phyloP scores from a whole-genome alignment of 2,888 invertebrate species.

The Megastigmus dorsalis region DNA sequence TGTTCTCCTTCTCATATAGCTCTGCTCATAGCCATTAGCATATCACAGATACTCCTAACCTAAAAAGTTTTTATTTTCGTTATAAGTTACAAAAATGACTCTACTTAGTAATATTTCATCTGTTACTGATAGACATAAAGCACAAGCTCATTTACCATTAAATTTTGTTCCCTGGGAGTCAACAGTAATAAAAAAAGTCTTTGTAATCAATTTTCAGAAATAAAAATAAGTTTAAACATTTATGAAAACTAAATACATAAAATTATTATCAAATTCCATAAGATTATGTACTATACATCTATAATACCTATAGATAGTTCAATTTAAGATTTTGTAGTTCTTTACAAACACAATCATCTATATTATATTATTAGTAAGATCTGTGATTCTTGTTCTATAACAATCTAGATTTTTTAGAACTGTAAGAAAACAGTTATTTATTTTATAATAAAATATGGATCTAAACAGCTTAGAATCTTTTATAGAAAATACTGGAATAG shows the following conservation, averaged over 20 bases:
- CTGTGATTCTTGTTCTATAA: too few relatives aligned
- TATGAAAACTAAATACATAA: not conserved
- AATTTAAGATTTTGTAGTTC: conserved; percentile 4
- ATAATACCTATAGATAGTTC: not conserved
- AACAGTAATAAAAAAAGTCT: conserved; percentile 32
- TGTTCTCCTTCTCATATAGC: too few relatives aligned
- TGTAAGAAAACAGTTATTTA: not conserved
- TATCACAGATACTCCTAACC: conserved; percentile 15
- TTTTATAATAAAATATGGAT: conserved; percentile 33
- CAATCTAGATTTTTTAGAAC: too few relatives aligned
- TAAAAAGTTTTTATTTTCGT: conserved; percentile 3
- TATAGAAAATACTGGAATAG: conserved; percentile 29
- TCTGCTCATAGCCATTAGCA: too few relatives aligned
- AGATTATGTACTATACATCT: conserved; percentile 21
- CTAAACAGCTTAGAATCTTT: not conserved
- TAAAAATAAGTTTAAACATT: not conserved
- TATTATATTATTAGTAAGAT: not conserved
- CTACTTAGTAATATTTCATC: not conserved
- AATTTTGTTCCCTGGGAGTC: conserved; percentile 19
- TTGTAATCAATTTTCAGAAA: not conserved
- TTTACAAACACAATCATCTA: not conserved
- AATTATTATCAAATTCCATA: conserved; percentile 3
- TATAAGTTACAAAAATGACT: conserved; percentile 5
- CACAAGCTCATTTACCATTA: not conserved
- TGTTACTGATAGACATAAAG: not conserved